Base-by-base conservation (phyloP, 2,113 vertebrate genomes). In the Neogobius melanostomus region DNA sequence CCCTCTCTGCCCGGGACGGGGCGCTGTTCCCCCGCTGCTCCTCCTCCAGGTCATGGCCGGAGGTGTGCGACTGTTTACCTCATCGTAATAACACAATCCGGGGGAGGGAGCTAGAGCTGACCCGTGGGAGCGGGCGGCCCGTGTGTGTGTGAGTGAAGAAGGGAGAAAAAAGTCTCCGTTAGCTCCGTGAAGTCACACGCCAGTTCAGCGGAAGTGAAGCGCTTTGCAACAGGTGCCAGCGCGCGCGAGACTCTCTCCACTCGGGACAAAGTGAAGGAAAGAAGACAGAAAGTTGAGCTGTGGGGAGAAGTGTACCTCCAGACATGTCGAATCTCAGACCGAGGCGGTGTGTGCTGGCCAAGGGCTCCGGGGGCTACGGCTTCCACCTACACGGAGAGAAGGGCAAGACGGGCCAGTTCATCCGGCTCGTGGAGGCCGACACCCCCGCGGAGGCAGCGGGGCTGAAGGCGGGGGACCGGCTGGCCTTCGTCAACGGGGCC, bases 361-460 rank as follows among this genome's bases (percentile, higher is more conserved):
- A 95, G 77, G 93, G 93, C 0, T 9, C 89, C 12, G 86, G 78
- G 44, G 96, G 97, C 6, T 97, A 96, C 72, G 95, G 95, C 16
- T 97, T 97, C 86, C 95, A 96, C 82, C 91, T 97, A 67, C 95
- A 96, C 86, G 95, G 95, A 0, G 95, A 96, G 82, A 96, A 95
- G 79, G 90, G 91, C 63, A 95, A 94, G 53, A 81, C 80, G 49
- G 96, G 97, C 12, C 97, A 99, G 93, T 97, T 93, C 68, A 95
- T 99, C 85, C 90, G 96, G 17, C 91, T 96, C 11, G 97, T 98
- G 76, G 97, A 99, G 86, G 80, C 92, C 0, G 94, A 92, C 61
- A 97, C 97, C 0, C 92, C 96, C 7, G 96, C 97, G 7, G 91
- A 94, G 59, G 84, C 67, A 17, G 84, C 96, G 15, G 97, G 96